A percentile compares a stretch with the other conserved stretches of the same genome.
phyloP scores from a whole-genome alignment of 2,113 vertebrate species.

The Petroica traversi region DNA sequence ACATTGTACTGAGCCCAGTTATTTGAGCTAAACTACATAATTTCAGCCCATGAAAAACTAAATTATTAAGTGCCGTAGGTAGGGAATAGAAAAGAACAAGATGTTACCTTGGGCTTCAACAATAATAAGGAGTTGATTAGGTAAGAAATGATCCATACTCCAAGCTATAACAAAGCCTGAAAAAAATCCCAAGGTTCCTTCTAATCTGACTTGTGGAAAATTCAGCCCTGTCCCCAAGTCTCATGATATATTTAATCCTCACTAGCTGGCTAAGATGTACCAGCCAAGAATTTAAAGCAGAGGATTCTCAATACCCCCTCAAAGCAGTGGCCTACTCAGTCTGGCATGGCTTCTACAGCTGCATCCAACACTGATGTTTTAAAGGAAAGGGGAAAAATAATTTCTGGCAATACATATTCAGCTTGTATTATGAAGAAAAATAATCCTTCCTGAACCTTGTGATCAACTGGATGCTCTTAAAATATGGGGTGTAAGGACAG shows the following conservation, averaged over 20 bases:
- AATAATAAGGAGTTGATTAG: slow-evolving; percentile 29
- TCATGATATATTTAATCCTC: background rate
- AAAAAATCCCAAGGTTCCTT: background rate
- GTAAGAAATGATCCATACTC: slow-evolving; percentile 3
- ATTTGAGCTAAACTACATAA: slow-evolving; percentile 31
- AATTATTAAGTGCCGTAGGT: slow-evolving; percentile 33
- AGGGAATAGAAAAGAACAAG: slow-evolving; percentile 16
- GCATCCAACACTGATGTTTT: background rate
- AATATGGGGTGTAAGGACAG: background rate
- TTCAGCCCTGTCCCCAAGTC: background rate
- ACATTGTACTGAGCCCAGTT: background rate
- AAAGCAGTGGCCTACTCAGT: background rate
- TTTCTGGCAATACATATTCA: background rate
- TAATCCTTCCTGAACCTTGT: background rate
- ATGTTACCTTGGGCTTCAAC: slow-evolving; percentile 14
- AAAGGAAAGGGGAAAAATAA: background rate
- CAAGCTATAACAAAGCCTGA: background rate
- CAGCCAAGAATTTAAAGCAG: background rate
- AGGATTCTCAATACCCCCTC: background rate
- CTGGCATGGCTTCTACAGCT: background rate
- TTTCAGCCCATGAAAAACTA: slow-evolving; percentile 19
- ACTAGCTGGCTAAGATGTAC: background rate
- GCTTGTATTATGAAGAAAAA: background rate
- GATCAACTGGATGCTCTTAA: background rate
- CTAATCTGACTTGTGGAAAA: slow-evolving; percentile 18